Conservation (phyloP, 2,888 invertebrate species). For the Brachyopa scutellaris region DNA sequence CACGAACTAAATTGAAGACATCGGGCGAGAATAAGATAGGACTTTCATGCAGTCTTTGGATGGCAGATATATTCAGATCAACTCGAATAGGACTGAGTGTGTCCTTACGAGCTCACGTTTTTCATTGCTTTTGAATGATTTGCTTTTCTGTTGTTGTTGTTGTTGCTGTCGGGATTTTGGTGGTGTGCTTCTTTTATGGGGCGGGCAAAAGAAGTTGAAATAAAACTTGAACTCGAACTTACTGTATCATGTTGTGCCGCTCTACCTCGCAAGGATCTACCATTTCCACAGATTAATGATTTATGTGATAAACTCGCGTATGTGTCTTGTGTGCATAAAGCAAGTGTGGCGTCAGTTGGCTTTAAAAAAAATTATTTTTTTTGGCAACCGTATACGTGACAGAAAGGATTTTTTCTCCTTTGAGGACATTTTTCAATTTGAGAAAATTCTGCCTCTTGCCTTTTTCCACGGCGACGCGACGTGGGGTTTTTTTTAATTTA, state of each 20-base stretch:
- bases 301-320: slow-evolving; percentile 37
- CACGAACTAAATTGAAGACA: slow-evolving; percentile 60
- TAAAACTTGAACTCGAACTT: not conserved
- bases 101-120: slow-evolving; percentile 36
- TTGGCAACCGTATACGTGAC: slow-evolving; percentile 39
- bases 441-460: not conserved
- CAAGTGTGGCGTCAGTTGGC: slow-evolving; percentile 20
- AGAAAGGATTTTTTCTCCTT: slow-evolving; percentile 5
- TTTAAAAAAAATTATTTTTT: slow-evolving; percentile 37
- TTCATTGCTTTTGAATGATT: slow-evolving; percentile 40
- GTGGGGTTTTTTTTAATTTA: no score
- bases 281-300: slow-evolving; percentile 36
- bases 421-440: slow-evolving; percentile 33
- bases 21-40: slow-evolving; percentile 9
- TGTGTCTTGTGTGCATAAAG: slow-evolving; percentile 23
- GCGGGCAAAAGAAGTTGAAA: slow-evolving; percentile 24
- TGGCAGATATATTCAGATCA: slow-evolving; percentile 34
- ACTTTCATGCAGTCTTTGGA: slow-evolving; percentile 30
- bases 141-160: slow-evolving; percentile 9
- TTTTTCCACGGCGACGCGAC: not conserved
- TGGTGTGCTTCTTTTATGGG: slow-evolving; percentile 5
- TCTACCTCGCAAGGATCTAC: no score
- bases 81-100: not conserved
- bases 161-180: not conserved
- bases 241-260: not conserved